Conservation (phyloP, 1,140 invertebrate species). For the Ceratina calcarata region DNA sequence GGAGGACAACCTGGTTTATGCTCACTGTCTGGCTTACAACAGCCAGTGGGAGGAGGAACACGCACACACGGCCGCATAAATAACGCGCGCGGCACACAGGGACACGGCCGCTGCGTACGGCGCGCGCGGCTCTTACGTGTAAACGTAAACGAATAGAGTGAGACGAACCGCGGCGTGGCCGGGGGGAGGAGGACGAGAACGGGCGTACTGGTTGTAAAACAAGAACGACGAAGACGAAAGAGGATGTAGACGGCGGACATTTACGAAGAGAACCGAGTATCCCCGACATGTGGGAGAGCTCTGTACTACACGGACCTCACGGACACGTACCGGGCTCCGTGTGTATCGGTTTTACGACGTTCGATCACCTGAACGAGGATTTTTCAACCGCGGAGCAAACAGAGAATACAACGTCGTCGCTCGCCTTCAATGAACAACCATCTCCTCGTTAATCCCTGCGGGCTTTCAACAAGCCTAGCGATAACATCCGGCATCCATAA, state of each 20-base stretch:
- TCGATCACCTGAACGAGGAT: constrained; percentile 58
- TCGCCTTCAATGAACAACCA: no score
- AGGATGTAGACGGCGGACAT: constrained; percentile 69
- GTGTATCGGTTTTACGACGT: constrained; percentile 59
- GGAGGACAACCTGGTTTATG: constrained; percentile 39
- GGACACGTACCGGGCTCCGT: no score
- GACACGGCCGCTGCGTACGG: not conserved
- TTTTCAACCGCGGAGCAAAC: constrained; percentile 24
- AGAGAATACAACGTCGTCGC: not conserved
- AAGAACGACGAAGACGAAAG: constrained; percentile 59
- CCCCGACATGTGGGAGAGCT: constrained; percentile 58
- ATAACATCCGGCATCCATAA: no score
- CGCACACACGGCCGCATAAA: constrained; percentile 40
- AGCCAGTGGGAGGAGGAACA: constrained; percentile 47
- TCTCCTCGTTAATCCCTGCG: no score
- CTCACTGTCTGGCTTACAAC: constrained; percentile 36
- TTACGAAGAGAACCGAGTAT: constrained; percentile 66
- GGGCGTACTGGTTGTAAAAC: not conserved
- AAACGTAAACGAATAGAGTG: constrained; percentile 38
- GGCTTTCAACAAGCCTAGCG: no score
- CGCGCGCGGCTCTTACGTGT: constrained; percentile 8
- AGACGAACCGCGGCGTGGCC: constrained; percentile 28
- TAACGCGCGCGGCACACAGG: constrained; percentile 36
- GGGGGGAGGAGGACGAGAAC: constrained; percentile 16
- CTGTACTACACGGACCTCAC: constrained; percentile 37